phyloP scores from a whole-genome alignment of 2,888 invertebrate genomes.

The Pollenia angustigena region DNA sequence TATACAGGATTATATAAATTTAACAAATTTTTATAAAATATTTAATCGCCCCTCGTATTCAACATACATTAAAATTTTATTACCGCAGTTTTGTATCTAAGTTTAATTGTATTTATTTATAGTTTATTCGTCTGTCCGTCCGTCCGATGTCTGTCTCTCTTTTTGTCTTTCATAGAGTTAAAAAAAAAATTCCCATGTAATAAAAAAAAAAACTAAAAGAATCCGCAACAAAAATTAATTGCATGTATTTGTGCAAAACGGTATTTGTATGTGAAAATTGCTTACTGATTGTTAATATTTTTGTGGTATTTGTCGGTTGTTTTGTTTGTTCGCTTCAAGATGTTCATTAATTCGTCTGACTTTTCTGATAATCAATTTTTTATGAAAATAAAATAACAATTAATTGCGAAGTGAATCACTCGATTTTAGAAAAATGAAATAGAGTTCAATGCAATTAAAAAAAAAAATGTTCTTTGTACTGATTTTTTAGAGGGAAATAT shows the following conservation, averaged over 20 bases:
- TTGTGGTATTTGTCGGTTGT: background rate
- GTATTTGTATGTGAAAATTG: slow-evolving; percentile 62
- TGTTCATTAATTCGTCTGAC: slow-evolving; percentile 42
- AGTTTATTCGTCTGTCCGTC: slow-evolving; percentile 10
- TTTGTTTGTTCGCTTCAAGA: background rate
- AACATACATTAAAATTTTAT: background rate
- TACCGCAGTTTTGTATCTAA: slow-evolving; percentile 9
- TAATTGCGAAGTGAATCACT: slow-evolving; percentile 50
- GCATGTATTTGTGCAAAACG: slow-evolving; percentile 54
- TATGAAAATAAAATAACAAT: slow-evolving; percentile 35
- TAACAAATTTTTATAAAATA: background rate
- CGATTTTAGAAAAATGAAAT: slow-evolving; percentile 23
- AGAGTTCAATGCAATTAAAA: slow-evolving; percentile 17
- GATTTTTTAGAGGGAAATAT: slow-evolving; percentile 9
- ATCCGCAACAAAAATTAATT: slow-evolving; percentile 35
- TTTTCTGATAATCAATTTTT: slow-evolving; percentile 62
- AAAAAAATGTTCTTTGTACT: slow-evolving; percentile 7
- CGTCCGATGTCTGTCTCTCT: background rate
- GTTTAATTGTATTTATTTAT: slow-evolving; percentile 29
- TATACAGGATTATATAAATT: too few relatives aligned
- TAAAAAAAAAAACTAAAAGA: slow-evolving; percentile 42
- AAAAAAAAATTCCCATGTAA: slow-evolving; percentile 41
- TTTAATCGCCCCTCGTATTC: slow-evolving; percentile 8
- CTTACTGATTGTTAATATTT: slow-evolving; percentile 12
- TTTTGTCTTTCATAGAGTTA: background rate